Evolutionary conservation across 92 coral and sea anemone genomes (phyloP).

Genomic region (Phenganax marumi): DNA sequence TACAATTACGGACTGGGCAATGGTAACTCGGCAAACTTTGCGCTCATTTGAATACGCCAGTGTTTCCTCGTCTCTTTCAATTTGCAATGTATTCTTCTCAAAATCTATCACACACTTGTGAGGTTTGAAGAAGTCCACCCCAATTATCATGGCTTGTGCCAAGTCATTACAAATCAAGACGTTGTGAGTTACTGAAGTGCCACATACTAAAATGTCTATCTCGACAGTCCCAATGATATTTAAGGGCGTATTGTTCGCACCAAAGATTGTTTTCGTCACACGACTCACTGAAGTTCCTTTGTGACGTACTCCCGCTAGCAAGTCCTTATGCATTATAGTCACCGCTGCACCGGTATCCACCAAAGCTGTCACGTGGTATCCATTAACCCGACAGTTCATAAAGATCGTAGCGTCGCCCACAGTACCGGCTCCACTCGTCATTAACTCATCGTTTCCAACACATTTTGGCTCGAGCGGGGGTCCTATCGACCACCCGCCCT

Average conservation of each 20-base stretch:
- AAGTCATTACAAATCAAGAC: conserved; percentile 37
- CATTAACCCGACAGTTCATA: conserved; percentile 37
- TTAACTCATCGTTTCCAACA: too few relatives aligned
- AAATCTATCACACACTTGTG: conserved; percentile 34
- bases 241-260: conserved; percentile 45
- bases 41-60: too few relatives aligned
- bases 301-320: conserved; percentile 30
- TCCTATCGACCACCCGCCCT: conserved; percentile 41
- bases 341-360: conserved; percentile 30
- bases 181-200: conserved; percentile 31
- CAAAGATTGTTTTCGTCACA: conserved; percentile 34
- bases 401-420: conserved; percentile 26
- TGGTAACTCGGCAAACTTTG: too few relatives aligned
- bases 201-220: conserved; percentile 21
- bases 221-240: conserved; percentile 32
- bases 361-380: conserved; percentile 36
- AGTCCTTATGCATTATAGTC: conserved; percentile 39
- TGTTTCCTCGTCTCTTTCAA: neutral
- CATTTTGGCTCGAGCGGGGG: conserved; percentile 36
- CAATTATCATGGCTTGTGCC: conserved; percentile 39
- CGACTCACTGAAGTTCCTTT: conserved; percentile 32
- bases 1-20: neutral
- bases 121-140: conserved; percentile 43
- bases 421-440: conserved; percentile 7
- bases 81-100: conserved; percentile 33